phyloP scores from a whole-genome alignment of 1,140 invertebrate genomes.

The Cydia pomonella region DNA sequence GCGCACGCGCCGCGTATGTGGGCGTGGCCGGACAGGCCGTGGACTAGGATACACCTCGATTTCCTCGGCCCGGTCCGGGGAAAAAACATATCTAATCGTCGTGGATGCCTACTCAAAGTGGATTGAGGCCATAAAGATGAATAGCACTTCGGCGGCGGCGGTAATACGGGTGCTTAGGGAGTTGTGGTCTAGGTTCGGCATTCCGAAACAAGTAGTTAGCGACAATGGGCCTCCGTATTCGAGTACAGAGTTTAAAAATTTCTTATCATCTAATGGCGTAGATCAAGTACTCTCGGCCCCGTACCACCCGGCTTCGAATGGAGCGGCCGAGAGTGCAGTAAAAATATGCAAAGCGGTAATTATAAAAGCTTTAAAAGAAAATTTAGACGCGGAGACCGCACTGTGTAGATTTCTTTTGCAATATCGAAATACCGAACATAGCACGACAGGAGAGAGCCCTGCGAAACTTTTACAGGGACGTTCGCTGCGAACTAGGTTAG shows the following conservation, averaged over 20 bases:
- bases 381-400: neutral
- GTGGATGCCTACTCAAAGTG: too few species aligned
- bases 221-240: too few species aligned
- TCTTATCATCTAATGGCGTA: too few species aligned
- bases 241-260: too few species aligned
- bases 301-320: neutral
- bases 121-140: too few species aligned
- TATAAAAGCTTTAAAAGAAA: neutral
- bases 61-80: constrained; percentile 15
- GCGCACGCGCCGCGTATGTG: neutral
- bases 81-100: neutral
- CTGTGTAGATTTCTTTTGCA: neutral
- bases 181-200: too few species aligned
- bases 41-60: constrained; percentile 9
- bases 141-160: too few species aligned
- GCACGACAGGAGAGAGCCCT: constrained; percentile 1
- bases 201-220: too few species aligned
- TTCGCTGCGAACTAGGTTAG: neutral
- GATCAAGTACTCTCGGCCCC: too few species aligned
- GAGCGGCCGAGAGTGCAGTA: neutral
- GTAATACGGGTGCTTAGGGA: too few species aligned
- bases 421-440: constrained; percentile 3
- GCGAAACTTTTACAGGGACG: neutral
- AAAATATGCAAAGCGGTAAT: neutral
- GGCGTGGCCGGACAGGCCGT: neutral